Evolutionary conservation across 2,113 vertebrate species (phyloP).

Genomic region (Petromus typicus): DNA sequence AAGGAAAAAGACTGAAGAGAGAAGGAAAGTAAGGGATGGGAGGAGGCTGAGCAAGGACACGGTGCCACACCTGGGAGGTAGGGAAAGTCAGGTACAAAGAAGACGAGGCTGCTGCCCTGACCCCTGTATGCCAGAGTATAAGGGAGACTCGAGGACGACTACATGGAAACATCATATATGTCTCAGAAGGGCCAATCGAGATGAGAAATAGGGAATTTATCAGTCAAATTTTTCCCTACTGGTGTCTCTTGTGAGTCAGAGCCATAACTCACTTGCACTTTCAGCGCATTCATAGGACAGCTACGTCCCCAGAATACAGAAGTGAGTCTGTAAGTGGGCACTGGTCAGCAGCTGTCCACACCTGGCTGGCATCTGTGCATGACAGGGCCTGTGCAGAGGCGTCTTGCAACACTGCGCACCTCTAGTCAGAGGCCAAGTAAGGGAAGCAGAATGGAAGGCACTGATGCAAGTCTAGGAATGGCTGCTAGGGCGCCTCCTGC

Average conservation of each 20-base stretch:
- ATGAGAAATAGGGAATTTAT: neutral
- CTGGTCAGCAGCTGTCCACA: neutral
- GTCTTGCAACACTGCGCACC: too few species aligned
- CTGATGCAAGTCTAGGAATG: neutral
- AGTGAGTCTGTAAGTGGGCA: fast-evolving
- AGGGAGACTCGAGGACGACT: neutral
- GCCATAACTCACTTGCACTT: neutral
- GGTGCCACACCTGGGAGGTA: neutral
- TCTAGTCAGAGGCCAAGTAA: neutral
- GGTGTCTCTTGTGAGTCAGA: neutral
- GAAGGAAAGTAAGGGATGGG: neutral
- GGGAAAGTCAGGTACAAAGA: neutral
- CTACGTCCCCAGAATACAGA: neutral
- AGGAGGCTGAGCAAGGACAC: neutral
- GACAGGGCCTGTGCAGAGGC: neutral
- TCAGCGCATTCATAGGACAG: neutral
- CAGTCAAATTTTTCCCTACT: neutral
- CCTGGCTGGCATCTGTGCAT: neutral
- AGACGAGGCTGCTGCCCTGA: neutral
- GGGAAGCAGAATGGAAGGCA: neutral
- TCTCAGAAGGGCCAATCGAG: neutral
- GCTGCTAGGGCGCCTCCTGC: neutral
- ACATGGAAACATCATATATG: neutral
- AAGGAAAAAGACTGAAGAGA: neutral
- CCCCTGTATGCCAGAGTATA: neutral